phyloP scores from a whole-genome alignment of 2,113 vertebrate species.

The Tragulus kanchil region DNA sequence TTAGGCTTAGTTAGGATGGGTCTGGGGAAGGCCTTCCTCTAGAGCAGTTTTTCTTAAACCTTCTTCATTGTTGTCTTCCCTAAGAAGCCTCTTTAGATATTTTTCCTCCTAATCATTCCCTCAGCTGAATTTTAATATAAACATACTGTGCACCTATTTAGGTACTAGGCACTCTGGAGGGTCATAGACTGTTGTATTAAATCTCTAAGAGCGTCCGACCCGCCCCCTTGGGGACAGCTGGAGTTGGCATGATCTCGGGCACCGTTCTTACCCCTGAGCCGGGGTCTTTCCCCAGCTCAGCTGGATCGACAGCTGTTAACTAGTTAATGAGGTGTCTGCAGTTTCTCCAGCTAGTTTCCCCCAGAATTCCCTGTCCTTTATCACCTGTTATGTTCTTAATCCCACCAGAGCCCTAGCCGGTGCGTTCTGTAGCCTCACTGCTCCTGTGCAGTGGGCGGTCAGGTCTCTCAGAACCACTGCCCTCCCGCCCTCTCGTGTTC shows the following conservation, averaged over 20 bases:
- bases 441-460: accelerated
- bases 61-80: background rate
- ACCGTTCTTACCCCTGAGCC: background rate
- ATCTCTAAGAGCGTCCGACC: background rate
- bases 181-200: background rate
- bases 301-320: background rate
- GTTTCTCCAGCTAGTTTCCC: background rate
- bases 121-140: background rate
- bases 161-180: background rate
- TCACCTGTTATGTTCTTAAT: background rate
- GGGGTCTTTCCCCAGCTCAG: background rate
- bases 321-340: background rate
- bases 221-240: background rate
- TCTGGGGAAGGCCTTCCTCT: background rate
- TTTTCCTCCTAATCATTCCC: background rate
- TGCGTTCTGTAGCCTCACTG: background rate
- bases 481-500: background rate
- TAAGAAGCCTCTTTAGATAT: background rate
- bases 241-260: background rate
- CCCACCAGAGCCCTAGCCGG: background rate
- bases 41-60: background rate
- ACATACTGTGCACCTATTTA: background rate
- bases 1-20: background rate
- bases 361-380: background rate
- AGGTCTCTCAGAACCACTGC: too few species aligned